phyloP scores from a whole-genome alignment of 2,113 vertebrate species.

The Sitta europaea region DNA sequence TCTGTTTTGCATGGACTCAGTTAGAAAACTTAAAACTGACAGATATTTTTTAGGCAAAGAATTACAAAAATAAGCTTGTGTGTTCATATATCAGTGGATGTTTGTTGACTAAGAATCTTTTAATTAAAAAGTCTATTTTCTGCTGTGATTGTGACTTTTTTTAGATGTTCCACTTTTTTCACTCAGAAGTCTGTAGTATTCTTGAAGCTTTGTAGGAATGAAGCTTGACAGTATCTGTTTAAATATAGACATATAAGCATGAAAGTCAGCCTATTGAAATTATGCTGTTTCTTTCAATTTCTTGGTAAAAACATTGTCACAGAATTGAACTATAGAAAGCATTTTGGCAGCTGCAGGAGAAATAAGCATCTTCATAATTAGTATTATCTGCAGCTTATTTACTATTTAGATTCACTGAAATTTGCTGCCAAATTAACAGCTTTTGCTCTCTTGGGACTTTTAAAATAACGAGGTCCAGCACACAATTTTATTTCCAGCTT shows the following conservation, averaged over 20 bases:
- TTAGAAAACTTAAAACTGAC: background rate
- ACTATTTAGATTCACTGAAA: slow-evolving; percentile 60
- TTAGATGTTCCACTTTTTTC: background rate
- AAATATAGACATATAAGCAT: slow-evolving; percentile 34
- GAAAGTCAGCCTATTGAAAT: slow-evolving; percentile 38
- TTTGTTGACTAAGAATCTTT: background rate
- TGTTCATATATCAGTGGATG: background rate
- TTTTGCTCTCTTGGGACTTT: slow-evolving; percentile 39
- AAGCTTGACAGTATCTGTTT: slow-evolving; percentile 45
- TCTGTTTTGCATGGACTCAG: background rate
- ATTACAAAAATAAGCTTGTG: background rate
- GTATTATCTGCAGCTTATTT: slow-evolving; percentile 70
- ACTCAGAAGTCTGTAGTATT: slow-evolving; percentile 18
- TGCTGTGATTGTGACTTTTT: background rate
- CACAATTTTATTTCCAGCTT: background rate
- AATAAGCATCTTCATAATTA: slow-evolving; percentile 64
- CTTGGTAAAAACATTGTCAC: slow-evolving; percentile 58
- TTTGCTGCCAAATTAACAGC: slow-evolving; percentile 32
- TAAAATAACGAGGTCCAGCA: background rate
- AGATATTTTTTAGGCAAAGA: background rate
- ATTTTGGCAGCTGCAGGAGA: slow-evolving; percentile 63
- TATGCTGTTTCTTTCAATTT: background rate
- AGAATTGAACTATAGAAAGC: slow-evolving; percentile 58
- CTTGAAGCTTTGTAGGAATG: slow-evolving; percentile 23
- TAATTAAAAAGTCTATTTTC: background rate